Base-by-base conservation (phyloP, 2,797 vertebrate species). In the Aotus griseimembra region DNA sequence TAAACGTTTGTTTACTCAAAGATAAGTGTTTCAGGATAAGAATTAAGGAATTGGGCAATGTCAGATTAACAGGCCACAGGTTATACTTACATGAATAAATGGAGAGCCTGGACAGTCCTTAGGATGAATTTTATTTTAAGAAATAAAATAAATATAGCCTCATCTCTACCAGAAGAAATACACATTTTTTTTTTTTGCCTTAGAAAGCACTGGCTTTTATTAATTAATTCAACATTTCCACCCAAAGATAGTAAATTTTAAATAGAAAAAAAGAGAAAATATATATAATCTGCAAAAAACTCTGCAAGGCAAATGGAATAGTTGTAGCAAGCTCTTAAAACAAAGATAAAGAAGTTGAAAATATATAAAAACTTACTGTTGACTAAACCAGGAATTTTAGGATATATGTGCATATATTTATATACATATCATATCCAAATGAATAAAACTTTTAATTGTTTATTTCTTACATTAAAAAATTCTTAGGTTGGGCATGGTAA, bases 151-250 rank as follows among this genome's bases (percentile, higher is more conserved):
- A 58, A 73, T 81, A 80, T 7, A 91, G 9, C 30, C 19, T 91
- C 28, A 28, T 55, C 17, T 89, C 39, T 91, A 57, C 48, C 86
- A 93, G 73, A 30, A 97, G 20, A 96, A 86, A 93, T 72, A 41
- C 1, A 86, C 14, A 80, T 61, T 30, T 28, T 61, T 84, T 70
- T 90, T 90, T 67, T 90, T 55, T 11, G 84, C 1, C 11, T 48
- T 8, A 80, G 19, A 96, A 96, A 83, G 30, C 14, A 72, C 12
- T 84, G 28, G 30, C 44, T 88, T 91, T 39, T 85, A 46, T 80
- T 93, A 90, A 61, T 77, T 94, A 96, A 73, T 72, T 92, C 86
- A 93, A 93, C 12, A 94, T 86, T 91, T 90, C 33, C 14, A 92
- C 28, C 39, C 55, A 90, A 58, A 26, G 24, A 64, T 5, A 83